Conservation (phyloP, 1,140 invertebrate genomes). For the Heliconius eleuchia region DNA sequence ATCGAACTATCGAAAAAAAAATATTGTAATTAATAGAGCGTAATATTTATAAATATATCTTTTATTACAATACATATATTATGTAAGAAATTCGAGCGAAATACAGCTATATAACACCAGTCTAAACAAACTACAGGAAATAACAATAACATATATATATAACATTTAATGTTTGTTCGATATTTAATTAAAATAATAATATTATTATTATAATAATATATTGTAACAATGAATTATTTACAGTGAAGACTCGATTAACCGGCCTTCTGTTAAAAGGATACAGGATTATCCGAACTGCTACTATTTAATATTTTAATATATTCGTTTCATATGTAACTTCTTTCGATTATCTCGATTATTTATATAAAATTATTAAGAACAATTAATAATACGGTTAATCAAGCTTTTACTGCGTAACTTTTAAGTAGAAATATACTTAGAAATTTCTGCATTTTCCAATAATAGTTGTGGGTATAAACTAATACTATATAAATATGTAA, state of each 20-base stretch:
- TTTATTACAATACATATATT: too few species aligned
- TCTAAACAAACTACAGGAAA: constrained; percentile 46
- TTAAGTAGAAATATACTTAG: neutral
- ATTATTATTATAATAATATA: neutral
- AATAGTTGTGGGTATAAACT: neutral
- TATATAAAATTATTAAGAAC: too few species aligned
- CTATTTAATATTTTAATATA: too few species aligned
- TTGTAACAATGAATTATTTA: neutral
- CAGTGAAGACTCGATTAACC: too few species aligned
- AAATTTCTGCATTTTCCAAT: neutral
- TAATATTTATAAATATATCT: too few species aligned
- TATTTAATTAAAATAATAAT: neutral
- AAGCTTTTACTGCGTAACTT: neutral
- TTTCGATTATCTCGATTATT: too few species aligned
- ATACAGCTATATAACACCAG: constrained; percentile 39
- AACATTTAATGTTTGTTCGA: constrained; percentile 43
- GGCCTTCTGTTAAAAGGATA: too few species aligned
- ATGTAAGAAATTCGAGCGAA: constrained; percentile 49
- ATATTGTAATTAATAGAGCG: too few species aligned
- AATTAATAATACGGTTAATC: too few species aligned
- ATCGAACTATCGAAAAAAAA: neutral
- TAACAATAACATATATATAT: constrained; percentile 39
- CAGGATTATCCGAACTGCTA: too few species aligned
- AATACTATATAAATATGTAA: neutral
- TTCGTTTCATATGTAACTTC: too few species aligned